These are phyloP conservation scores for Montipora capitata DNA, from an alignment of 92 coral and sea anemone species.

Conservation along the genomic window DNA sequence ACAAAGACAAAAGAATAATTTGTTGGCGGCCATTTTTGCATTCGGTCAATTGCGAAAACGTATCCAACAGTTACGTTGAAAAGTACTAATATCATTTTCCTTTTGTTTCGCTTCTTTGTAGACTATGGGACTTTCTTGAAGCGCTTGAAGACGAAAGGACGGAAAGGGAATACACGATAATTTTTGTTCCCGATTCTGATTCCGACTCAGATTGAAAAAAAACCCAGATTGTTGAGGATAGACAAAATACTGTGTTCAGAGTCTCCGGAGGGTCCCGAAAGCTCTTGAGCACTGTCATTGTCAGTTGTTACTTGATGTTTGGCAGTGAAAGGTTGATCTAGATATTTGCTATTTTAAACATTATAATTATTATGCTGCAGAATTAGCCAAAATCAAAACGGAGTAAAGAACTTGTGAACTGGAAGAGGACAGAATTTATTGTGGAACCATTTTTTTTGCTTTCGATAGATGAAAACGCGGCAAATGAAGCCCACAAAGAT, in stretches of 20 bases:
- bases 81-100: background rate
- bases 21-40: background rate
- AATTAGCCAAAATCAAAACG: too few species aligned
- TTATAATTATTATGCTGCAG: too few species aligned
- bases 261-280: background rate
- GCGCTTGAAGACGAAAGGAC: constrained; percentile 75
- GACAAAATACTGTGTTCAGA: background rate
- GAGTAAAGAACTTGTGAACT: background rate
- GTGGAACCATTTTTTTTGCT: background rate
- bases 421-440: background rate
- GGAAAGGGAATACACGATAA: constrained; percentile 17
- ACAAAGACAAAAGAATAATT: too few species aligned
- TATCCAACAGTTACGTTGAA: background rate
- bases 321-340: too few species aligned
- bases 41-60: too few species aligned
- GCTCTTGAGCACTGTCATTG: background rate
- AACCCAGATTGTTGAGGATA: background rate
- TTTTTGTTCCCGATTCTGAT: constrained; percentile 33
- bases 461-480: background rate
- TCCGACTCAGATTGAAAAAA: constrained; percentile 33
- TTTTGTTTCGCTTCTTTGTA: constrained; percentile 10
- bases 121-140: constrained; percentile 91
- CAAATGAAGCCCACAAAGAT: background rate
- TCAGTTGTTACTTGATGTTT: too few species aligned
- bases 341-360: too few species aligned